Evolutionary conservation across 35 echinoderm and acorn worm species (phyloP).

Genomic region (Ophioderma brevispina): DNA sequence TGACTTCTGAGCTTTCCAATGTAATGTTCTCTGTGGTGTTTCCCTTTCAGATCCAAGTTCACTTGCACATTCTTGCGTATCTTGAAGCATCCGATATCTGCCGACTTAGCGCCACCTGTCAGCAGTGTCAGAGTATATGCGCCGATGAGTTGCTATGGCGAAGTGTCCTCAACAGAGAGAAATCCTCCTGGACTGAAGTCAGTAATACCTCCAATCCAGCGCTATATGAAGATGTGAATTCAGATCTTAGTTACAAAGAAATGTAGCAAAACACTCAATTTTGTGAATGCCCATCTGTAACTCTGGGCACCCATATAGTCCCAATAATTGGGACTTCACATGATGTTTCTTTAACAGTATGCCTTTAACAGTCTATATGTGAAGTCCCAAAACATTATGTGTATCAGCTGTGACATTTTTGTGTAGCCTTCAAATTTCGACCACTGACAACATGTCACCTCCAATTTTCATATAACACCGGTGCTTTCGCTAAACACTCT

Average conservation of each 20-base stretch:
- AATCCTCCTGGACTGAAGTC: slow-evolving; percentile 73
- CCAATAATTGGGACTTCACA: too few species aligned
- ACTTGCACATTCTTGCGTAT: slow-evolving; percentile 75
- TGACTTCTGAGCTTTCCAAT: too few species aligned
- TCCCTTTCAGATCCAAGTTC: slow-evolving; percentile 61
- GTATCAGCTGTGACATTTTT: too few species aligned
- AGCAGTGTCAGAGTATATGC: slow-evolving; percentile 66
- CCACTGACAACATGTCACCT: too few species aligned
- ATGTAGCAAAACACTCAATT: slow-evolving; percentile 58
- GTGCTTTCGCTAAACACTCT: too few species aligned
- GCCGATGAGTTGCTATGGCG: slow-evolving; percentile 82
- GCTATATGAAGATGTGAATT: slow-evolving; percentile 29
- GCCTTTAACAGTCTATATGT: too few species aligned
- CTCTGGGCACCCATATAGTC: neutral
- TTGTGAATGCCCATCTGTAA: too few species aligned
- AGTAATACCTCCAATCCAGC: slow-evolving; percentile 75
- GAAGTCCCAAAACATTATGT: too few species aligned
- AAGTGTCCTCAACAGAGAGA: slow-evolving; percentile 69
- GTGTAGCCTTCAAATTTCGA: too few species aligned
- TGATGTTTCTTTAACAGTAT: too few species aligned
- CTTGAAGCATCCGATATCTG: slow-evolving; percentile 70
- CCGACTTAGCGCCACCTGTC: slow-evolving; percentile 54
- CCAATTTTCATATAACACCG: too few species aligned
- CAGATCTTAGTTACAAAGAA: slow-evolving; percentile 78
- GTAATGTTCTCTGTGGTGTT: neutral